These are phyloP conservation scores for Furnarius figulus DNA, from an alignment of 2,113 vertebrate species.

Conservation along the genomic window DNA sequence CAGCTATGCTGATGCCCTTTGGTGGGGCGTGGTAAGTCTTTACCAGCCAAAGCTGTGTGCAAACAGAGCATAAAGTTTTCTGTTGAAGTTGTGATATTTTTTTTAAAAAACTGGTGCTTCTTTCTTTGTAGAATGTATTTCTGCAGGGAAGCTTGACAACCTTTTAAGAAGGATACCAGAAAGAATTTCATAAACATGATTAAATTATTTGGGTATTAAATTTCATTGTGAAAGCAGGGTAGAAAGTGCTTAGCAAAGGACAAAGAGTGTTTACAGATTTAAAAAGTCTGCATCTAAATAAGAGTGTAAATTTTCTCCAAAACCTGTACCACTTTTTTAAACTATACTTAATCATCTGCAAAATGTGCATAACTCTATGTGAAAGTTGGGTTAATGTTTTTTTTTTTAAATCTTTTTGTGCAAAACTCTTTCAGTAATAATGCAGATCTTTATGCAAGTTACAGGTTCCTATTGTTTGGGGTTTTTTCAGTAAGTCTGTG, in stretches of 20 bases:
- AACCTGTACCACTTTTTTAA: not conserved
- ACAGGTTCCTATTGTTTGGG: not conserved
- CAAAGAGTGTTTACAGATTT: not conserved
- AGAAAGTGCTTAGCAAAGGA: not conserved
- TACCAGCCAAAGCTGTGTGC: not conserved
- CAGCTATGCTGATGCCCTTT: constrained; percentile 89
- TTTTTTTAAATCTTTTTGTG: not conserved
- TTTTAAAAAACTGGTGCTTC: not conserved
- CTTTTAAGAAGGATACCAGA: not conserved
- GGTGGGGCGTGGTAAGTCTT: constrained; percentile 91
- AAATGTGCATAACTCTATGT: not conserved
- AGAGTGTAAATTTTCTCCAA: not conserved
- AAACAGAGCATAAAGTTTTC: not conserved
- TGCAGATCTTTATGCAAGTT: not conserved
- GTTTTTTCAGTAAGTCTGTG: not conserved
- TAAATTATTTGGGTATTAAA: not conserved
- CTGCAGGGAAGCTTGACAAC: not conserved
- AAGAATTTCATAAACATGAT: not conserved
- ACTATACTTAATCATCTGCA: not conserved
- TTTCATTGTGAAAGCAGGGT: not conserved
- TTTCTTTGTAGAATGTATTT: not conserved
- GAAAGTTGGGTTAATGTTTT: not conserved
- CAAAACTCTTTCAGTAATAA: not conserved
- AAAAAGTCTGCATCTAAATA: not conserved
- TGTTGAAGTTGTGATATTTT: not conserved